These are phyloP conservation scores for Sebastes vulpes DNA, from an alignment of 2,797 vertebrate species.

Conservation along the genomic window DNA sequence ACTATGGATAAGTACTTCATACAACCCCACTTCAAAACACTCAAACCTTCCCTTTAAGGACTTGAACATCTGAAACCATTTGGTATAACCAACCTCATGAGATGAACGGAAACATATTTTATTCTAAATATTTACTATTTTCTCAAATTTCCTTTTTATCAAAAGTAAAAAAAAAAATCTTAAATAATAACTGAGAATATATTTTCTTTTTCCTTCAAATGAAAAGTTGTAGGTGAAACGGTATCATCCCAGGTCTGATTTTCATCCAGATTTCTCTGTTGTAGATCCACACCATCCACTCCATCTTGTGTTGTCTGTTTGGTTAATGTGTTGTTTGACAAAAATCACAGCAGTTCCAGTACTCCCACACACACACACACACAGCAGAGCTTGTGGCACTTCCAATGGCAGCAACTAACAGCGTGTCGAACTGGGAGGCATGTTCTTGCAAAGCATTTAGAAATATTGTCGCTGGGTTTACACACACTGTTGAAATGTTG, in stretches of 20 bases:
- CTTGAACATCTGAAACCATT: background rate
- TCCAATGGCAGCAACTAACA: slow-evolving; percentile 73
- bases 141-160: background rate
- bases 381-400: slow-evolving; percentile 82
- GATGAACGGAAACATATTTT: background rate
- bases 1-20: too few relatives aligned
- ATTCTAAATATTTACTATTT: background rate
- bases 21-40: too few relatives aligned
- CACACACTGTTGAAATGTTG: slow-evolving; percentile 20
- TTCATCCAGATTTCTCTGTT: slow-evolving; percentile 28
- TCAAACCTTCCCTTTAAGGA: background rate
- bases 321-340: slow-evolving; percentile 61
- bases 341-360: slow-evolving; percentile 74
- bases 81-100: background rate
- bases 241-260: slow-evolving; percentile 12
- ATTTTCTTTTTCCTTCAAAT: background rate
- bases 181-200: background rate
- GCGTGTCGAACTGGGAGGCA: slow-evolving; percentile 53
- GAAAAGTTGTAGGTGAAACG: background rate
- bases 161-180: background rate
- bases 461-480: background rate
- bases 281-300: slow-evolving; percentile 46
- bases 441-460: slow-evolving; percentile 48
- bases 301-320: slow-evolving; percentile 68
- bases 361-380: slow-evolving; percentile 12